Conservation (phyloP, 2,797 vertebrate genomes). For the Sarcoramphus papa region DNA sequence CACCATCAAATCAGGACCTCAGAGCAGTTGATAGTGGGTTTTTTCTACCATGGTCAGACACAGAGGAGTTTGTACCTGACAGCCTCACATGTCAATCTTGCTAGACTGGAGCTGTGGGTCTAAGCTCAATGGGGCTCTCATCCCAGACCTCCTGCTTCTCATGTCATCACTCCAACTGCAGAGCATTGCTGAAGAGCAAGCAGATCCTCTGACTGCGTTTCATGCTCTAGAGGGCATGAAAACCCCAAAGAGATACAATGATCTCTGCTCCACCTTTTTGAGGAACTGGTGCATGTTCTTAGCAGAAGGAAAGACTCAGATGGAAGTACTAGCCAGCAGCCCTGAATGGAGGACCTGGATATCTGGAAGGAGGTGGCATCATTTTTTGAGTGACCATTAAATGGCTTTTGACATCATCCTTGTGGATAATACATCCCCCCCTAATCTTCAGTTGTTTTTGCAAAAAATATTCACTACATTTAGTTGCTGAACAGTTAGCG, state of each 20-base stretch:
- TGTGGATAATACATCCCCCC: not conserved
- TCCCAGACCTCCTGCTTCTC: not conserved
- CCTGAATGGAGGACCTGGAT: not conserved
- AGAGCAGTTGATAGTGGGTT: rapidly evolving
- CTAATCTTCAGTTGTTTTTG: not conserved
- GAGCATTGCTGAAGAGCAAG: not conserved
- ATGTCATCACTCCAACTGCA: not conserved
- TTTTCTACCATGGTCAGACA: not conserved
- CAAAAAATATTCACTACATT: not conserved
- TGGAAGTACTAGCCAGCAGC: not conserved
- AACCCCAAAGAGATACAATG: not conserved
- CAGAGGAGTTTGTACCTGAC: rapidly evolving
- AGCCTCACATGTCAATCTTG: not conserved
- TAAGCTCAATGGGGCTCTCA: not conserved
- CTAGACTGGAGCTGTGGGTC: not conserved
- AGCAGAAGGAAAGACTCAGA: not conserved
- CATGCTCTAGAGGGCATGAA: not conserved
- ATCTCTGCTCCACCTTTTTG: not conserved
- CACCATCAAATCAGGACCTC: not conserved
- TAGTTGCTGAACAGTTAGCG: not conserved
- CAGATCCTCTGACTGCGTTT: not conserved
- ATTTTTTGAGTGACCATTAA: not conserved
- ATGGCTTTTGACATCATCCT: not conserved
- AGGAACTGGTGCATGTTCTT: not conserved
- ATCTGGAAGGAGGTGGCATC: not conserved